Evolutionary conservation across 2,797 vertebrate genomes (phyloP).

Genomic region (Cheracebus regulus): DNA sequence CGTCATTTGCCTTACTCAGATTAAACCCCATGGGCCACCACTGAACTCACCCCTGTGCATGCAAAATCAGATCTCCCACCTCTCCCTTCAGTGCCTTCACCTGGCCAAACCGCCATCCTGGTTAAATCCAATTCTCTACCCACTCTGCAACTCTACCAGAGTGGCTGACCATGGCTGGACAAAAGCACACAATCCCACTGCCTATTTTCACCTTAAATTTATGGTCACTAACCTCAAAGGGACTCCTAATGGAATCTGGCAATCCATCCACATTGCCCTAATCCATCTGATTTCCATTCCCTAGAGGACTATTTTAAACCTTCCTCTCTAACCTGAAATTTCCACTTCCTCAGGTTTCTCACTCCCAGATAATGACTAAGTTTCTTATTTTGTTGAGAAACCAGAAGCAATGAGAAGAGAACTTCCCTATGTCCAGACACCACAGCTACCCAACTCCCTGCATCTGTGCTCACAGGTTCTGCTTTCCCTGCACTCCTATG

Average conservation of each 20-base stretch:
- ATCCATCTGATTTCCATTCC: neutral
- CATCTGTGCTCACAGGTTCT: neutral
- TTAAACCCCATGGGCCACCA: neutral
- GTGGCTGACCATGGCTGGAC: neutral
- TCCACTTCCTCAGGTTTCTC: neutral
- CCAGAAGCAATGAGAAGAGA: neutral
- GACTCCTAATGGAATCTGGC: too few relatives aligned
- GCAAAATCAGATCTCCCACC: too few relatives aligned
- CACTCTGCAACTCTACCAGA: neutral
- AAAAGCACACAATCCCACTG: neutral
- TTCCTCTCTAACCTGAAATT: neutral
- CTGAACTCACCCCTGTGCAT: neutral
- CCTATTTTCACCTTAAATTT: neutral
- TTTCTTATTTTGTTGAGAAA: neutral
- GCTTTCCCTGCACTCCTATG: neutral
- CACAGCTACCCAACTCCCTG: neutral
- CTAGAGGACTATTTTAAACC: neutral
- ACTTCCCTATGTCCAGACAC: neutral
- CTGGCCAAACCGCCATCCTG: neutral
- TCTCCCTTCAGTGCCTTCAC: neutral
- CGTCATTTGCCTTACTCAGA: neutral
- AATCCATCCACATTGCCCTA: neutral
- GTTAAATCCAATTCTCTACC: neutral
- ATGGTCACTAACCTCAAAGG: too few relatives aligned
- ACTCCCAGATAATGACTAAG: neutral